Conservation (phyloP, 92 coral and sea anemone species). For the Micromussa lordhowensis region DNA sequence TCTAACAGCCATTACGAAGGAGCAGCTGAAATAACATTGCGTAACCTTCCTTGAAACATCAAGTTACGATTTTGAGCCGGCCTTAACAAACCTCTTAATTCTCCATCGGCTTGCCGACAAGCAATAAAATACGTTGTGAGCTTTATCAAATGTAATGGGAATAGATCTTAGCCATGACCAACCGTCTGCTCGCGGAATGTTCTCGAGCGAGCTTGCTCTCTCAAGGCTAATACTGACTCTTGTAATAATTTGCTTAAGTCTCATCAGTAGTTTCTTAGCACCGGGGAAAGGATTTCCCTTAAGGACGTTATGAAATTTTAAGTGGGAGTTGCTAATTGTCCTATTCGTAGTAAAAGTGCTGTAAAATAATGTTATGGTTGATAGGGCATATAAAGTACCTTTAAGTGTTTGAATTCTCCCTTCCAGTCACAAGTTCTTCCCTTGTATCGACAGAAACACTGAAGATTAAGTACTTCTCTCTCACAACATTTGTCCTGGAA, state of each 20-base stretch:
- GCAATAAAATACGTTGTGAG: neutral
- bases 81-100: neutral
- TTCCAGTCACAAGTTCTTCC: constrained; percentile 56
- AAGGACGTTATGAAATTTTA: neutral
- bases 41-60: no score
- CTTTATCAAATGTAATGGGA: no score
- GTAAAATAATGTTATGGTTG: neutral
- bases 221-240: no score
- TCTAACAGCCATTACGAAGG: no score
- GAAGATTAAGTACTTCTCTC: constrained; percentile 49
- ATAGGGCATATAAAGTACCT: neutral
- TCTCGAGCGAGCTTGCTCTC: no score
- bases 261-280: no score
- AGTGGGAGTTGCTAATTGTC: neutral
- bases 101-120: neutral
- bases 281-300: neutral
- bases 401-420: constrained; percentile 32
- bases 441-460: constrained; percentile 46
- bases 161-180: no score
- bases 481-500: constrained; percentile 60
- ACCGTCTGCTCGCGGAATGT: no score
- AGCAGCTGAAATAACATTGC: no score
- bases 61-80: no score
- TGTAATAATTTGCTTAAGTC: no score
- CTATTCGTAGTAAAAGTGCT: no score